phyloP scores from a whole-genome alignment of 2,113 vertebrate genomes.

The Urocynchramus pylzowi region DNA sequence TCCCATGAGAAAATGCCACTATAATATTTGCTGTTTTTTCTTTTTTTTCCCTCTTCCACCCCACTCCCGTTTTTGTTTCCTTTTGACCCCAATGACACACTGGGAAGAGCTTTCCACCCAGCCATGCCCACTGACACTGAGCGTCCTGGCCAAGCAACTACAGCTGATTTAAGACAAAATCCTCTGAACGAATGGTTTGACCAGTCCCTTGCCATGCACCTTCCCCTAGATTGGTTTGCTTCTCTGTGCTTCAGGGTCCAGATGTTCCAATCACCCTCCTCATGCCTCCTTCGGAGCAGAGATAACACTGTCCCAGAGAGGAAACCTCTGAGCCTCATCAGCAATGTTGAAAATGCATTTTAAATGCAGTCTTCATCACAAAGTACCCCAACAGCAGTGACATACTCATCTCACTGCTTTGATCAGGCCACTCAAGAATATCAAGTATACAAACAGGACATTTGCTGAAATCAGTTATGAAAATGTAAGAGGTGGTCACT shows the following conservation, averaged over 20 bases:
- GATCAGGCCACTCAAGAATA: not conserved
- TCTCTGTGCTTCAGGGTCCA: not conserved
- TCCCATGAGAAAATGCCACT: conserved; percentile 60
- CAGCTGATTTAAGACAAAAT: not conserved
- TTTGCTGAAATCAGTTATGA: not conserved
- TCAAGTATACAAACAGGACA: not conserved
- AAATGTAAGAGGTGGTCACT: not conserved
- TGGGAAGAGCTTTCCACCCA: conserved; percentile 15
- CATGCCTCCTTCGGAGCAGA: not conserved
- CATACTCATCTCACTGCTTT: not conserved
- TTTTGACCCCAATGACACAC: not conserved
- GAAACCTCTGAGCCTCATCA: not conserved
- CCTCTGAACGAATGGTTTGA: not conserved
- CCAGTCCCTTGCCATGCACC: not conserved
- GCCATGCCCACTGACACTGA: not conserved
- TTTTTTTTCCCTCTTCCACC: not conserved
- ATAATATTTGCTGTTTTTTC: conserved; percentile 7
- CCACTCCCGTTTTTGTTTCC: conserved; percentile 13
- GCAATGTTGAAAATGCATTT: not conserved
- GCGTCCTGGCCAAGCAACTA: not conserved
- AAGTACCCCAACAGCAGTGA: not conserved
- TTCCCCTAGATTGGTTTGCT: not conserved
- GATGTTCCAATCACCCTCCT: not conserved
- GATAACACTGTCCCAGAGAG: not conserved
- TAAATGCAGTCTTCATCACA: not conserved